phyloP scores from a whole-genome alignment of 1,140 invertebrate genomes.

The Drosophila melanogaster region Release_6_plus_ISO1_MT NT_037436.4:6083501-6084000 shows the following conservation, averaged over 20 bases:
- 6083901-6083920: slow-evolving; percentile 44
- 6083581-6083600: too few relatives aligned
- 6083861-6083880: slow-evolving; percentile 46
- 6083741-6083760: slow-evolving; percentile 31
- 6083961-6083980: slow-evolving; percentile 41
- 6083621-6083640: too few relatives aligned
- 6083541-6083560: too few relatives aligned
- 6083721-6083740: slow-evolving; percentile 22
- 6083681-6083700: not conserved
- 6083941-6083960: slow-evolving; percentile 50
- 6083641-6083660: too few relatives aligned
- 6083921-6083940: slow-evolving; percentile 50
- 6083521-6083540: too few relatives aligned
- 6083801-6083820: slow-evolving; percentile 54
- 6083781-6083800: slow-evolving; percentile 61
- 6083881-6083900: slow-evolving; percentile 52
- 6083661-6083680: not conserved
- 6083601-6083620: too few relatives aligned
- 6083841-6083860: slow-evolving; percentile 41
- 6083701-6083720: slow-evolving; percentile 6
- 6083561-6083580: too few relatives aligned
- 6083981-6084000: slow-evolving; percentile 4
- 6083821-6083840: slow-evolving; percentile 45
- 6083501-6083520: too few relatives aligned
- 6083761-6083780: slow-evolving; percentile 43